Evolutionary conservation across 2,797 vertebrate species (phyloP).

Genomic region (Phataginus tetradactyla): DNA sequence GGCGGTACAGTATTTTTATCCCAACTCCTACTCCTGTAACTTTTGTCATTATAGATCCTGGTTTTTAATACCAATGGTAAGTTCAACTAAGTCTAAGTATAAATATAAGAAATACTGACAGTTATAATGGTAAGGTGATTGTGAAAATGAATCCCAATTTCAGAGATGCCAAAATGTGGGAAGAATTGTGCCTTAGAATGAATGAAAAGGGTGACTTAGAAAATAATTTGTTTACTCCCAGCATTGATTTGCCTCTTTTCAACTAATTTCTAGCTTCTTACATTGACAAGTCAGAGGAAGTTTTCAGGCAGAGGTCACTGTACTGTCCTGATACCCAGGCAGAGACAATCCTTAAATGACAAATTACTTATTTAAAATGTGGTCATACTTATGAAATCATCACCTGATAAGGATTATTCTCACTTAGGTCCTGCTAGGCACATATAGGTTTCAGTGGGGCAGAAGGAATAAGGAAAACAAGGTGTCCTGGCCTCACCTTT

Average conservation of each 20-base stretch:
- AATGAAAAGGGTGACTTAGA: neutral
- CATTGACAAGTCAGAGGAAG: neutral
- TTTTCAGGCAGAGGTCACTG: neutral
- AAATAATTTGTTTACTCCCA: neutral
- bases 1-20: neutral
- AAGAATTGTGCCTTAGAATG: neutral
- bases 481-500: slow-evolving; percentile 75
- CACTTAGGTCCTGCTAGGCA: neutral
- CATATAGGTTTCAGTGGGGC: too few species aligned
- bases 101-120: neutral
- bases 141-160: neutral
- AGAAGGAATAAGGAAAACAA: neutral
- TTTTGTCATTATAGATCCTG: neutral
- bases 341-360: neutral
- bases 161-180: neutral
- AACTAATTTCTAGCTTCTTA: neutral
- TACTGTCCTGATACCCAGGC: neutral
- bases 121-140: neutral
- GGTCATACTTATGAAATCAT: neutral
- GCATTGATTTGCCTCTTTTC: slow-evolving; percentile 15
- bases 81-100: neutral
- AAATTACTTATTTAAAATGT: neutral
- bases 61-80: slow-evolving; percentile 4
- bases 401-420: neutral
- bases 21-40: neutral